Evolutionary conservation across 2,888 invertebrate species (phyloP).

Genomic region (Tenthredo distinguenda): DNA sequence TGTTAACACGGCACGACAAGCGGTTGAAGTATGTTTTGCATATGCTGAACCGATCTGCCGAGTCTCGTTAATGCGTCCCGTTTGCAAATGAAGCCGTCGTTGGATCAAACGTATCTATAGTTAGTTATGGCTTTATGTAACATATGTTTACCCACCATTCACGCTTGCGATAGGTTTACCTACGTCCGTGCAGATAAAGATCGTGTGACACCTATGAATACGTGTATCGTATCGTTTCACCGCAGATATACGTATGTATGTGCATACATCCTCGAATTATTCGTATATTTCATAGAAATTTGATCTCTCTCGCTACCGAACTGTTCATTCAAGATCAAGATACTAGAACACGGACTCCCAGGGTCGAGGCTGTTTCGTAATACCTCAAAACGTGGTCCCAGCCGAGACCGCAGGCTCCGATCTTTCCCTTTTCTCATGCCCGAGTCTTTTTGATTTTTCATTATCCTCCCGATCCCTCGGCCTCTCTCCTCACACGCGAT

Average conservation of each 20-base stretch:
- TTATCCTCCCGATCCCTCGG: background rate
- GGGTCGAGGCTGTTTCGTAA: background rate
- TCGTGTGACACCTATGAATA: background rate
- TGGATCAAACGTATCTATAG: background rate
- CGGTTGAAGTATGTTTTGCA: slow-evolving; percentile 23
- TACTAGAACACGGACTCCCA: background rate
- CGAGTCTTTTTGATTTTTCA: background rate
- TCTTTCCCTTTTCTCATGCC: background rate
- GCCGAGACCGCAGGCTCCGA: background rate
- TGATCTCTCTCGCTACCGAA: background rate
- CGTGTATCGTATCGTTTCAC: background rate
- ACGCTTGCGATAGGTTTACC: too few species aligned
- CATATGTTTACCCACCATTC: too few species aligned
- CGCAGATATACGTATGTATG: background rate
- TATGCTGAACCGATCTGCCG: slow-evolving; percentile 8
- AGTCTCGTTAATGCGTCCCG: slow-evolving; percentile 2
- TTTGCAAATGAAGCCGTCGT: slow-evolving; percentile 30
- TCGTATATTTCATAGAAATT: background rate
- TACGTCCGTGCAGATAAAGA: too few species aligned
- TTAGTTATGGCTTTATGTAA: background rate
- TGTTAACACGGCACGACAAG: slow-evolving; percentile 17
- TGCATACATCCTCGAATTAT: too few species aligned
- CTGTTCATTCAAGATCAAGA: slow-evolving; percentile 2
- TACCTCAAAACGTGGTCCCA: background rate
- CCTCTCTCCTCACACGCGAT: too few species aligned